These are phyloP conservation scores for Centropus unirufus DNA, from an alignment of 2,113 vertebrate genomes.

Conservation along the genomic window DNA sequence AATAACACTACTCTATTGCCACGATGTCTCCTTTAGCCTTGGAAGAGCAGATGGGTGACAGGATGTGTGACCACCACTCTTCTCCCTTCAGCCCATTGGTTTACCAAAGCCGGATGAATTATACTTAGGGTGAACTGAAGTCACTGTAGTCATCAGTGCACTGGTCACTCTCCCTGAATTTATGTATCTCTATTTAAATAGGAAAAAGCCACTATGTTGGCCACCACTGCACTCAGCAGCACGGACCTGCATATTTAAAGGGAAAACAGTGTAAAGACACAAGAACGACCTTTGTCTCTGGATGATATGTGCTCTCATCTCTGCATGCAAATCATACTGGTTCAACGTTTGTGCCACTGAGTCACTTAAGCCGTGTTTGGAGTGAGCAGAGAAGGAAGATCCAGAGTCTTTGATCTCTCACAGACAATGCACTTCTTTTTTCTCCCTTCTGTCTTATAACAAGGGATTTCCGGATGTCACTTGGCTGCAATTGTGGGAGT, in stretches of 20 bases:
- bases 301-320: neutral
- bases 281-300: fast-evolving
- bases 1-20: fast-evolving
- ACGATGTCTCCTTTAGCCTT: neutral
- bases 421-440: neutral
- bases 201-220: fast-evolving
- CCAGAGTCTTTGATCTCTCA: neutral
- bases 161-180: fast-evolving
- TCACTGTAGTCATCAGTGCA: fast-evolving
- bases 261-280: neutral
- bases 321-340: neutral
- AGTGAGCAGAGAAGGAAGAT: neutral
- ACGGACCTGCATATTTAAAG: fast-evolving
- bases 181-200: neutral
- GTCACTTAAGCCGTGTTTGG: neutral
- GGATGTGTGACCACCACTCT: neutral
- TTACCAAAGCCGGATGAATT: neutral
- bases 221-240: neutral
- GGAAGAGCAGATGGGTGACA: neutral
- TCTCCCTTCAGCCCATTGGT: neutral
- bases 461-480: neutral
- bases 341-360: neutral
- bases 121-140: neutral
- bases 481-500: neutral
- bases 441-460: neutral